Base-by-base conservation (phyloP, 2,113 vertebrate genomes). In the Brachionichthys hirsutus region DNA sequence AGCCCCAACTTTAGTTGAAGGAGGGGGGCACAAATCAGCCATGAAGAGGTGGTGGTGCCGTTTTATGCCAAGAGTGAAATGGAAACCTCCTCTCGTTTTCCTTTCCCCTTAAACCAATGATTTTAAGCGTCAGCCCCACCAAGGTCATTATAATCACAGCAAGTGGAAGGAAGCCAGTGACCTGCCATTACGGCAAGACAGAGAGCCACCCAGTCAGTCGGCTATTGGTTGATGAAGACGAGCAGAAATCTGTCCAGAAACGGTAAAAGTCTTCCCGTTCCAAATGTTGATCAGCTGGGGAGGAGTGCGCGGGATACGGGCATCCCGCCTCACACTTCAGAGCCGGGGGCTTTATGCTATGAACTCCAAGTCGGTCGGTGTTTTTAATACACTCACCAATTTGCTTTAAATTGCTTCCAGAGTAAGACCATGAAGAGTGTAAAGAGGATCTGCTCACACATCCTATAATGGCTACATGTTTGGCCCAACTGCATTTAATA, bases 81-180 rank as follows among this genome's bases (percentile, higher is more conserved):
- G 90, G 90, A 92, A 92, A 92, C 88, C 88, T 78, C 86, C 87
- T 89, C 87, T 86, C 82, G 86, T 90, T 91, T 91, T 90, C 87
- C 87, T 90, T 50, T 90, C 80, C 89, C 85, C 86, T 87, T 90
- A 90, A 90, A 91, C 90, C 91, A 91, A 89, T 90, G 89, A 90
- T 92, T 91, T 90, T 82, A 85, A 85, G 89, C 87, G 89, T 88
- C 75, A 75, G 87, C 75, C 88, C 81, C 80, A 85, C 87, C 91
- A 92, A 92, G 89, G 91, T 91, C 88, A 87, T 91, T 90, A 91
- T 90, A 91, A 91, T 90, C 89, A 91, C 88, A 89, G 86, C 85
- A 79, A 85, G 89, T 91, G 89, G 87, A 91, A 83, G 75, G 79
- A 67, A 82, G 87, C 89, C 89, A 90, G 88, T 86, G 82, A 91